These are phyloP conservation scores for Drosophila sordidapex DNA, from an alignment of 2,888 invertebrate genomes.

Conservation along the genomic window DNA sequence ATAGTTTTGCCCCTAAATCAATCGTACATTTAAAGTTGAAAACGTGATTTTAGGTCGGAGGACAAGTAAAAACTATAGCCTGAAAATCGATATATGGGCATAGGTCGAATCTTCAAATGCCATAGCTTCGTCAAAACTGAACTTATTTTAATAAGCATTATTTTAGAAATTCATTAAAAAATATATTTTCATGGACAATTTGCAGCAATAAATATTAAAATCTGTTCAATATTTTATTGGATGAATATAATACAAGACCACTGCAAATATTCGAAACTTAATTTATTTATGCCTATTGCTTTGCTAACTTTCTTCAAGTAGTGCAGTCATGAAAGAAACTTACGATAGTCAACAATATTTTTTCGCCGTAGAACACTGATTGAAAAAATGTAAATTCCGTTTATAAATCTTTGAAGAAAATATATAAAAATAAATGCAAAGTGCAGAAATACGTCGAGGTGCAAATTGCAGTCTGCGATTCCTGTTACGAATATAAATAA, in stretches of 20 bases:
- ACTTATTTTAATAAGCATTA: no score
- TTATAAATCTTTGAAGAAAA: neutral
- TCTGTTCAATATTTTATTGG: neutral
- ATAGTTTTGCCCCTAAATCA: no score
- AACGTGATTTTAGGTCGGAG: no score
- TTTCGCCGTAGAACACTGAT: neutral
- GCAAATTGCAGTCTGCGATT: neutral
- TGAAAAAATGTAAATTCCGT: slow-evolving; percentile 4
- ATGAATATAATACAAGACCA: neutral
- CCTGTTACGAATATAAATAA: slow-evolving; percentile 17
- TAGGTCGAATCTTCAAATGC: no score
- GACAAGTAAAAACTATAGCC: no score
- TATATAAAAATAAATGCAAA: neutral
- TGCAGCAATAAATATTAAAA: neutral
- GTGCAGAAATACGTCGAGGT: slow-evolving; percentile 19
- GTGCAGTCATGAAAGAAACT: neutral
- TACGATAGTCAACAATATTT: neutral
- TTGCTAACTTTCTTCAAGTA: neutral
- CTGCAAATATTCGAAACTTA: neutral
- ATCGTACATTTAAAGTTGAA: no score
- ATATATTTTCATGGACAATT: neutral
- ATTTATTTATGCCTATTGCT: neutral
- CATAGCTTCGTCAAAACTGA: no score
- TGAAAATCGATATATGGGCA: no score
- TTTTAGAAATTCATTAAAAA: neutral